Base-by-base conservation (phyloP, 2,888 invertebrate genomes). In the Lepidocyrtoides sp. region DNA sequence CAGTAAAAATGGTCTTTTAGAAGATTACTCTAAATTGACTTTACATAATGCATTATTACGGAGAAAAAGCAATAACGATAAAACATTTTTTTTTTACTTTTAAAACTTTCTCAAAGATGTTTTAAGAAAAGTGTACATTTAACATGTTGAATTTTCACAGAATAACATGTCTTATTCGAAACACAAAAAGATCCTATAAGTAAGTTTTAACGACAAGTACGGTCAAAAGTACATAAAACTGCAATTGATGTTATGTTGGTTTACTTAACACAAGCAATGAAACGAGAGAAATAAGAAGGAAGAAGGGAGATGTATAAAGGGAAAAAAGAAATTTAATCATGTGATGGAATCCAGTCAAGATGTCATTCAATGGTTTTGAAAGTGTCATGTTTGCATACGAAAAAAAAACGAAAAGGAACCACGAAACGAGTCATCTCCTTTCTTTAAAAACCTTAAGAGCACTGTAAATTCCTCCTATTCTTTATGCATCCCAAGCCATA, bases 361-460 rank as follows among this genome's bases (percentile, higher is more conserved):
- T 87, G 91, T 91, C 91, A 91, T 87, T 87, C 91, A 85, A 90
- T 90, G 84, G 89, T 91, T 86, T 84, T 81, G 85, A 91, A 91
- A 91, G 90, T 91, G 90, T 91, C 90, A 91, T 91, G 90, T 91
- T 91, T 91, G 90, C 90, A 91, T 91, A 91, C 90, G 86, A n/a
- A 44, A 69, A 85, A 66, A 44, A 85, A 75, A 84, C 29, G 51
- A 41, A 48, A 63, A 32, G 63, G 77, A 44, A 72, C 41, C 57
- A 57, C 48, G 44, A 48, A 79, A 69, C 51, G 81, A 89, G 89
- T 82, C 82, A 82, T 82, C 89, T 32, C 32, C 87, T 88, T 79
- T 81, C 81, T 66, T 88, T 88, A 60, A 83, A 90, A 79, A 75
- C 85, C 72, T 72, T 57, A 72, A 85, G 72, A 85, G 57, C 8